Evolutionary conservation across 2,888 invertebrate species (phyloP).

Genomic region (Rhimphoctona megacephalus): DNA sequence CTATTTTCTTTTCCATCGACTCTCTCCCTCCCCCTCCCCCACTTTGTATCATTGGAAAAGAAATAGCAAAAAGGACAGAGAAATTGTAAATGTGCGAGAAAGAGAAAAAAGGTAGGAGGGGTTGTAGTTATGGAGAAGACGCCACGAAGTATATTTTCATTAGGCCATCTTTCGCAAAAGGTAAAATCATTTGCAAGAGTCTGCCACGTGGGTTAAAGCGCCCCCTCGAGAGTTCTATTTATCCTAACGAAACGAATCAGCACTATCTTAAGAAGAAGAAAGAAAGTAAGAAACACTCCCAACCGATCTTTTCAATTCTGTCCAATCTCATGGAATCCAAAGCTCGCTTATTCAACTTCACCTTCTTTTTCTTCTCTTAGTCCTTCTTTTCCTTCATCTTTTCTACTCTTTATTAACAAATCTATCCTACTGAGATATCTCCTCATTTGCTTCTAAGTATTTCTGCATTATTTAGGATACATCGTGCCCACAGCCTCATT

Average conservation of each 20-base stretch:
- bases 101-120: neutral
- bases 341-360: neutral
- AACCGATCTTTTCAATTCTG: conserved; percentile 1
- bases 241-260: conserved; percentile 49
- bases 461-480: neutral
- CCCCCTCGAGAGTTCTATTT: conserved; percentile 32
- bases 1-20: conserved; percentile 10
- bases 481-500: neutral
- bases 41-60: neutral
- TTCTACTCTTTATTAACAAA: neutral
- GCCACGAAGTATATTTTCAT: conserved; percentile 44
- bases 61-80: neutral
- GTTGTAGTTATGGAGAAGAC: conserved; percentile 15
- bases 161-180: conserved; percentile 24
- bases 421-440: neutral
- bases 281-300: neutral
- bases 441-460: neutral
- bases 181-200: conserved; percentile 19
- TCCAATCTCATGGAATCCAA: conserved; percentile 21
- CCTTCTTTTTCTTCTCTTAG: neutral
- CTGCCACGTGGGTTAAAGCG: conserved; percentile 6
- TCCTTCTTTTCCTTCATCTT: neutral
- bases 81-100: neutral
- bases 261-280: neutral
- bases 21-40: conserved; percentile 7